Percentiles rank a stretch among this genome's conserved stretches.
These are phyloP conservation scores for Podarcis muralis DNA, from an alignment of 2,113 vertebrate species.

Conservation along the genomic window DNA sequence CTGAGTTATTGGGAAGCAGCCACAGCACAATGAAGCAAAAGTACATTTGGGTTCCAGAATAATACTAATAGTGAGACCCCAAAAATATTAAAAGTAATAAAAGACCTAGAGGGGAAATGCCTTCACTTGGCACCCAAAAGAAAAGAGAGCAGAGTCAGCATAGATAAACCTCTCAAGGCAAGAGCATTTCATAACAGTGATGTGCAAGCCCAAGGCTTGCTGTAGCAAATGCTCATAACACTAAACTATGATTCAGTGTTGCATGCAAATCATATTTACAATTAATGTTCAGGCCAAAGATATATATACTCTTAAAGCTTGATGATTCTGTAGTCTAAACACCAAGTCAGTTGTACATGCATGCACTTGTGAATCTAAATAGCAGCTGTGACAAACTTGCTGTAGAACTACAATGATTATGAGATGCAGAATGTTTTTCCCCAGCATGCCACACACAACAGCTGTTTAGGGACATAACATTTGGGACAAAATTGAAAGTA, in stretches of 20 bases:
- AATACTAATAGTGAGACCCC: too few species aligned
- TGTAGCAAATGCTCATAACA: background rate
- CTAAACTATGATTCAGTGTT: background rate
- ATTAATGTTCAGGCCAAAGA: background rate
- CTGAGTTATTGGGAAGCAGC: too few species aligned
- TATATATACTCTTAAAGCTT: background rate
- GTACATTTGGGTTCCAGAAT: too few species aligned
- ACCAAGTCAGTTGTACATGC: background rate
- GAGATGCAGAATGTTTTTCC: background rate
- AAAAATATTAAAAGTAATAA: too few species aligned
- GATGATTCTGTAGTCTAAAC: background rate
- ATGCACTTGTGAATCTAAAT: background rate
- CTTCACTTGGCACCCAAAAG: too few species aligned
- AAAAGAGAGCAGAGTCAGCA: too few species aligned
- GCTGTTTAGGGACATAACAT: background rate
- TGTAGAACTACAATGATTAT: background rate
- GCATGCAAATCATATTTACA: background rate
- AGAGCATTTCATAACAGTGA: too few species aligned
- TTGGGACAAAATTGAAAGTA: slow-evolving; percentile 12
- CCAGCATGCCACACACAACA: background rate
- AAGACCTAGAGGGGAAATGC: too few species aligned
- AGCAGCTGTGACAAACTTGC: background rate
- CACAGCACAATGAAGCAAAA: too few species aligned
- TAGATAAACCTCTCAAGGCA: too few species aligned
- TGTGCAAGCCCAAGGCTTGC: too few species aligned